Conservation (phyloP, 2,888 invertebrate species). For the Orthosia gracilis region DNA sequence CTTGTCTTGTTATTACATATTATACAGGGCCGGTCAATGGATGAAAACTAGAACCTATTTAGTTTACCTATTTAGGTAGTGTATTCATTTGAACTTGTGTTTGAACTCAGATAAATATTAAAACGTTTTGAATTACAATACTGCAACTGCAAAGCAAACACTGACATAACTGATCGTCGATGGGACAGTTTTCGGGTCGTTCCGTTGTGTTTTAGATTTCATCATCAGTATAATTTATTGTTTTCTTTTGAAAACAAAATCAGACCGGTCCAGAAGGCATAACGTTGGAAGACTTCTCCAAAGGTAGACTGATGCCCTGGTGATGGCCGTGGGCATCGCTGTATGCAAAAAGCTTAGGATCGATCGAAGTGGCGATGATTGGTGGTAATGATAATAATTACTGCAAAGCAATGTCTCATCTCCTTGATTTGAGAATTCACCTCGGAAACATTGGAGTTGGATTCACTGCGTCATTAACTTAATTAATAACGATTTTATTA, state of each 20-base stretch:
- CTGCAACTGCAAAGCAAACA: too few species aligned
- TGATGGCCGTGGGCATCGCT: not conserved
- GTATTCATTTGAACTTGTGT: too few species aligned
- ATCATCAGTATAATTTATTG: too few species aligned
- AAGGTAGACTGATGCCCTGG: not conserved
- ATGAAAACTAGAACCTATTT: conserved; percentile 3
- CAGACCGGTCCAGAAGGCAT: not conserved
- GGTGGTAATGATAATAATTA: not conserved
- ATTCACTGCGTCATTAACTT: not conserved
- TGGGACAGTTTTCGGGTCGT: too few species aligned
- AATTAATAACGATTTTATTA: conserved; percentile 8
- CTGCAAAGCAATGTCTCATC: not conserved
- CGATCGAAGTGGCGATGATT: not conserved
- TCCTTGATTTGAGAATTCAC: not conserved
- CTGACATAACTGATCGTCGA: too few species aligned
- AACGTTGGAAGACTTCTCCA: not conserved
- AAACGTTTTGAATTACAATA: too few species aligned
- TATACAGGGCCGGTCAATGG: conserved; percentile 34
- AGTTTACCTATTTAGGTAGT: too few species aligned
- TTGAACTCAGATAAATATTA: too few species aligned
- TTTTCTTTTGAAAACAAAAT: too few species aligned
- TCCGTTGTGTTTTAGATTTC: too few species aligned
- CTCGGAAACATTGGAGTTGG: not conserved
- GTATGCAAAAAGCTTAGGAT: not conserved
- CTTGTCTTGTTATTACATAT: conserved; percentile 41